Conservation (phyloP, 2,888 invertebrate species). For the Caenorhabditis sp. region DNA sequence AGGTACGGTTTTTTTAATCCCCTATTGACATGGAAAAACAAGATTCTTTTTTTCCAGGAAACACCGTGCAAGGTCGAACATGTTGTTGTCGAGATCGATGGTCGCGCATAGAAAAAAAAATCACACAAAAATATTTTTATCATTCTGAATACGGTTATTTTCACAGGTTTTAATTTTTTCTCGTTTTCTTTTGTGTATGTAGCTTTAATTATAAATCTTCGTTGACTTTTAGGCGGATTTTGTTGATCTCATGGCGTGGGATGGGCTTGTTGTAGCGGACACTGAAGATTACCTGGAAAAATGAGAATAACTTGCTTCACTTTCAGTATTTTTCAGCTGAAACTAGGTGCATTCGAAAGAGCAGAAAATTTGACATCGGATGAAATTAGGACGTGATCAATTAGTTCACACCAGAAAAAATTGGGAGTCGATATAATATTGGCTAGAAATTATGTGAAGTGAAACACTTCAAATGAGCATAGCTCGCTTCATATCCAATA, state of each 20-base stretch:
- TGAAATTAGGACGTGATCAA: no score
- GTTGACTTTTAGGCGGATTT: neutral
- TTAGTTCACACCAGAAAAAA: no score
- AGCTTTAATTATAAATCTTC: neutral
- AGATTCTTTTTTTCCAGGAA: neutral
- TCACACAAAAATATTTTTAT: no score
- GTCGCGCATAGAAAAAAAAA: neutral
- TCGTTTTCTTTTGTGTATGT: neutral
- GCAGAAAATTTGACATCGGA: no score
- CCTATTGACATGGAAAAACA: no score
- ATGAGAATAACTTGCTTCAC: no score
- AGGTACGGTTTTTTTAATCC: no score
- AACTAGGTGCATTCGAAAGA: no score
- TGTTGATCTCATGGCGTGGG: neutral
- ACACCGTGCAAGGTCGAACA: neutral
- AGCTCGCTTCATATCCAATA: no score
- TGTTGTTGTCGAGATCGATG: neutral
- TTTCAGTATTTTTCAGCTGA: neutral
- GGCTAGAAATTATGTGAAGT: no score
- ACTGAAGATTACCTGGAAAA: slow-evolving; percentile 25
- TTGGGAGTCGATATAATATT: no score
- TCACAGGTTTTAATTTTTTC: neutral
- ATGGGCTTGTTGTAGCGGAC: slow-evolving; percentile 17
- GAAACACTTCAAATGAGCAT: no score
- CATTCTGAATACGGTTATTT: neutral